A percentile compares a stretch with the other conserved stretches of the same genome.
Conservation (phyloP, 2,888 invertebrate species). For the Standfussiana lucernea region DNA sequence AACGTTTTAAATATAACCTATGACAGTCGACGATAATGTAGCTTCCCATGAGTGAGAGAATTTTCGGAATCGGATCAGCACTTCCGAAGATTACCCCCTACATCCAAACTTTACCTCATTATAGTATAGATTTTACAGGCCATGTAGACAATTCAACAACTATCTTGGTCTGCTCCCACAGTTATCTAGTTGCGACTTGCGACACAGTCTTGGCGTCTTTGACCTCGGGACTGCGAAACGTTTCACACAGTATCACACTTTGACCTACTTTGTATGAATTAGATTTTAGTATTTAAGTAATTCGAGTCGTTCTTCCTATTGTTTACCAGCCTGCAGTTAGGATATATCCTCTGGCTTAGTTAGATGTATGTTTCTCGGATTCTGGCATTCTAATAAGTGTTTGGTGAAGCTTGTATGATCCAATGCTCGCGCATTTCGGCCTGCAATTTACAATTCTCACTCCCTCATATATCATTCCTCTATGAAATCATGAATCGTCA, state of each 20-base stretch:
- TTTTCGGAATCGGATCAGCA: background rate
- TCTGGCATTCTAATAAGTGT: background rate
- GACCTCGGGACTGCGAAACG: conserved; percentile 74
- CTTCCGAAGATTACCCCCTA: background rate
- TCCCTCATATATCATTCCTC: conserved; percentile 19
- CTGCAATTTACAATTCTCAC: background rate
- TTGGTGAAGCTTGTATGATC: background rate
- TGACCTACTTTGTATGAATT: conserved; percentile 73
- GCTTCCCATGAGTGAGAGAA: background rate
- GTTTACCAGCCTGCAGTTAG: background rate
- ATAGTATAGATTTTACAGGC: background rate
- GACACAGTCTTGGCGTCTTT: conserved; percentile 73
- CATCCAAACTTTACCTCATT: background rate
- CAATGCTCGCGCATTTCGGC: background rate
- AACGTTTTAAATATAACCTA: background rate
- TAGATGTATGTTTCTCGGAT: background rate
- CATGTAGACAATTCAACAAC: conserved; percentile 33
- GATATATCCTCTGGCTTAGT: background rate
- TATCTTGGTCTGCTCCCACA: conserved; percentile 39
- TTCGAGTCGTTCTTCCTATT: background rate
- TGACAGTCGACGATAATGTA: background rate
- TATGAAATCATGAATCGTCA: conserved; percentile 31
- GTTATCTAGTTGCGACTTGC: conserved; percentile 70
- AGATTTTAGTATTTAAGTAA: conserved; percentile 43
- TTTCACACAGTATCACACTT: conserved; percentile 72